Conservation (phyloP, 2,888 invertebrate genomes). For the Periphyllus acericola region DNA sequence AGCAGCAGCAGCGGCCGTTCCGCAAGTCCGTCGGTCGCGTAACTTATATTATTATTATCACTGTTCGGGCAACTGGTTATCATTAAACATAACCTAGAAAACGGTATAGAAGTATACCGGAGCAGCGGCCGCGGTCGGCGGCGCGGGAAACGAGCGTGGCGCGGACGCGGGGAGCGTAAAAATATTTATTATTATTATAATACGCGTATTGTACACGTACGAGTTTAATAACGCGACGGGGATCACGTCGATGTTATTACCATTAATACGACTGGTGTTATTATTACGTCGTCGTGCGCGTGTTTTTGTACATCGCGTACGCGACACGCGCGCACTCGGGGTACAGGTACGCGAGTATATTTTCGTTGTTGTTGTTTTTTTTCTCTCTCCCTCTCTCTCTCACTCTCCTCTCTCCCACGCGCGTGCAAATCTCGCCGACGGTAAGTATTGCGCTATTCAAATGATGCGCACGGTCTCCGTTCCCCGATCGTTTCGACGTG, state of each 20-base stretch:
- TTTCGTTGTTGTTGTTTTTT: too few species aligned
- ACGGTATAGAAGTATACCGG: neutral
- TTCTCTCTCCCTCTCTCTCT: too few species aligned
- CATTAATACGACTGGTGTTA: neutral
- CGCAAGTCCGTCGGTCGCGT: constrained; percentile 14
- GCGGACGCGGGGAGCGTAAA: neutral
- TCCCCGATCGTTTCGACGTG: neutral
- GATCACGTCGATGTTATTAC: neutral
- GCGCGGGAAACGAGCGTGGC: constrained; percentile 41
- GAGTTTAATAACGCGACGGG: neutral
- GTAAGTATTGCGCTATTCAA: too few species aligned
- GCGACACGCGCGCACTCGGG: too few species aligned
- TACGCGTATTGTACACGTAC: neutral
- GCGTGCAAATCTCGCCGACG: too few species aligned
- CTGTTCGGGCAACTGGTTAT: constrained; percentile 41
- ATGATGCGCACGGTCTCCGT: too few species aligned
- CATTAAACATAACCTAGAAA: constrained; percentile 58
- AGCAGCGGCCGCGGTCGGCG: neutral
- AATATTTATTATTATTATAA: neutral
- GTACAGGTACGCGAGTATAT: too few species aligned
- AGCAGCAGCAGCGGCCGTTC: constrained; percentile 4
- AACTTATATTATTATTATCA: constrained; percentile 4
- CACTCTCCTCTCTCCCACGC: too few species aligned
- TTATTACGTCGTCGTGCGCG: neutral
- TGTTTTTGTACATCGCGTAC: too few species aligned